Base-by-base conservation (phyloP, 2,113 vertebrate genomes). In the Solea senegalensis region DNA sequence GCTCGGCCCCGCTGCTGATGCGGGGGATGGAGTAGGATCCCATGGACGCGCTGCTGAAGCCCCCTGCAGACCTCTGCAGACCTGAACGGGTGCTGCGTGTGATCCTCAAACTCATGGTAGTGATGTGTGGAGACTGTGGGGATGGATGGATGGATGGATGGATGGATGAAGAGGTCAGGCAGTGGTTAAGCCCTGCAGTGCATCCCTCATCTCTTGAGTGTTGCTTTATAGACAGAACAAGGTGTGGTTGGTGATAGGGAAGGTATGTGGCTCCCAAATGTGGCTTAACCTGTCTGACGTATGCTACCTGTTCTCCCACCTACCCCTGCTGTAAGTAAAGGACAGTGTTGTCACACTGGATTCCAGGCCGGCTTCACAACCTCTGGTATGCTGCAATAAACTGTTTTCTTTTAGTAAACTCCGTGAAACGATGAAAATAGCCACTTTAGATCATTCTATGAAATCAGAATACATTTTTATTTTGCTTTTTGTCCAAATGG, bases 201-300 rank as follows among this genome's bases (percentile, higher is more conserved):
- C 26, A 68, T 21, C 9, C 52, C 16, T 63, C 70, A 72, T 83
- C 64, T 67, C 70, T 53, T 58, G 9, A 44, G 52, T 16, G 16
- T 21, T 12, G 8, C 63, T 86, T 89, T 90, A 92, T 90, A 92
- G 21, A 26, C 54, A 39, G 10, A 16, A 10, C 1, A 53, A 70
- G 89, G 89, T 67, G 86, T 82, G 81, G 76, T 13, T 12, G 1
- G 1, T 16, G 76, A 83, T 86, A 61, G 57, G 8, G 14, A 74
- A 81, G 83, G 64, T 84, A 74, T 72, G 69, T 55, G 8, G 27
- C 50, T 61, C 34, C 59, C 44, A 4, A 84, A 89, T 90, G 90
- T 70, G 63, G 87, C 58, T 59, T 39, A 90, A 91, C 91, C 84
- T 67, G 91, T 92, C 61, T 8, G 46, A 72, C 74, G n/a, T 59